Base-by-base conservation (phyloP, 2,113 vertebrate species). In the Labrus mixtus region DNA sequence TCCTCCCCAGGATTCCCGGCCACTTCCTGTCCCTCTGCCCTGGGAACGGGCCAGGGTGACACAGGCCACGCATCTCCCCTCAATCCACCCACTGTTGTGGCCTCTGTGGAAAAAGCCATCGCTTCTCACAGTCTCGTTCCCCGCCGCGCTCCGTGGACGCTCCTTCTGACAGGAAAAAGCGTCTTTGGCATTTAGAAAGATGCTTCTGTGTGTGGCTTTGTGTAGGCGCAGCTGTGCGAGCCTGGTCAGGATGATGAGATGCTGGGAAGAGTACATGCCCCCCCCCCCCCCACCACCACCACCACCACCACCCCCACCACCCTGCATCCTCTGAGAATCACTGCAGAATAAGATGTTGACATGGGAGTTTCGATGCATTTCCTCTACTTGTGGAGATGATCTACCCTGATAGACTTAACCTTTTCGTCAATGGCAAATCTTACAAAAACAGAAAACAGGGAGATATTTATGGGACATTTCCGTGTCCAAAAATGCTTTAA, bases 41-140 rank as follows among this genome's bases (percentile, higher is more conserved):
- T 92, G 91, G 90, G 89, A 92, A 78, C 16, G 48, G 63, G 64
- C 90, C 91, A 92, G 87, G 73, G 87, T 83, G 91, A 92, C 91
- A 89, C 85, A 90, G 89, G 90, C 92, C 93, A 90, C 73, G 81
- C 89, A 87, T 92, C 89, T 70, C 87, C 50, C 29, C 91, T 94
- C 90, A 94, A 94, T 94, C 91, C 88, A 65, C 70, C 86, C 90
- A 90, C 91, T 94, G 93, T 95, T 93, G 93, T 94, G 92, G 71
- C 68, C 78, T 65, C 59, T 55, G 79, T 77, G 80, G 77, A 75
- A 84, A 84, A 73, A 79, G 78, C 69, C 16, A 72, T 87, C 74
- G 3, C 79, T 68, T 68, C 78, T 79, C 77, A 58, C 84, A 61
- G 82, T 64, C 83, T 80, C 82, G 19, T 83, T 90, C 87, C 87